Percentiles rank a stretch among this genome's conserved stretches.
Evolutionary conservation across 2,113 vertebrate species (phyloP).

Genomic region (Caranx melampygus): DNA sequence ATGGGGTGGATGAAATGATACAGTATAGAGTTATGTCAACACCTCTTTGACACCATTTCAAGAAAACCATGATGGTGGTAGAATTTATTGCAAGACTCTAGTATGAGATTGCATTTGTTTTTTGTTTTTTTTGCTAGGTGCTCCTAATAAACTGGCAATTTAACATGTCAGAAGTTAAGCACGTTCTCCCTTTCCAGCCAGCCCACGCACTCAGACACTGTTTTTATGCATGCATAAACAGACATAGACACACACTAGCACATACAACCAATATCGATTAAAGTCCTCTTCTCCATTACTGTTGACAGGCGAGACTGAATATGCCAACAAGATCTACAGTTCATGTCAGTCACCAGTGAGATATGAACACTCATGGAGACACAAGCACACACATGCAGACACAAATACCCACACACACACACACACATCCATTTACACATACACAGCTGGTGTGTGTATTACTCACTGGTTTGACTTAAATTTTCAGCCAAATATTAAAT

Average conservation of each 20-base stretch:
- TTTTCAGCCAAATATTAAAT: too few species aligned
- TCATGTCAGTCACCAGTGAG: conserved; percentile 57
- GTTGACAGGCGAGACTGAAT: conserved; percentile 61
- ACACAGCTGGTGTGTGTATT: too few species aligned
- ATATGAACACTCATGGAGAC: conserved; percentile 31
- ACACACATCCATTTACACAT: background rate
- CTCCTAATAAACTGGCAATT: background rate
- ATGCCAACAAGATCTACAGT: conserved; percentile 61
- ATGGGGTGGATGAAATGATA: too few species aligned
- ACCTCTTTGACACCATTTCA: too few species aligned
- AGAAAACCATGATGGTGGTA: too few species aligned
- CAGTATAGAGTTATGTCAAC: too few species aligned
- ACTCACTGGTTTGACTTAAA: too few species aligned
- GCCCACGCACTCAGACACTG: conserved; percentile 4
- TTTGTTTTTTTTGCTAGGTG: too few species aligned
- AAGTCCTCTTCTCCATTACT: conserved; percentile 57
- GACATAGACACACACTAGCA: conserved; percentile 27
- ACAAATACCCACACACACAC: background rate
- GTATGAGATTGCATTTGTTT: too few species aligned
- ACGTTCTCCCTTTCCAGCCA: background rate
- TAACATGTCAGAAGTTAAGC: background rate
- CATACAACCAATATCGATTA: conserved; percentile 50
- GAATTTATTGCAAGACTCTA: too few species aligned
- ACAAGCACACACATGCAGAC: background rate
- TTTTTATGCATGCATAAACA: conserved; percentile 34